Base-by-base conservation (phyloP, 1,140 invertebrate genomes). In the Hirudo medicinalis region DNA sequence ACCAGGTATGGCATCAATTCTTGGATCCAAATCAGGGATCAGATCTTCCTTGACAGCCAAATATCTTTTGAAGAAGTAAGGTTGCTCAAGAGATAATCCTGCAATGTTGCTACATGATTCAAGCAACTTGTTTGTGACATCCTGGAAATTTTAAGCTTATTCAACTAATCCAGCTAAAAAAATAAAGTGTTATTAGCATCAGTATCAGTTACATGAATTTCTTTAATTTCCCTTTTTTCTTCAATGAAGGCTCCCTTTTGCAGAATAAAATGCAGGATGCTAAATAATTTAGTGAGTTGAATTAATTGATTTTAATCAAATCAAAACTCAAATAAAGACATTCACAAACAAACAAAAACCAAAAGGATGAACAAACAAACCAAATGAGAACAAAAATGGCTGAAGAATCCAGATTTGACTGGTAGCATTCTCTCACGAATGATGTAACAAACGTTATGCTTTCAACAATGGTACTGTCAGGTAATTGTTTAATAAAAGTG, bases 41-140 rank as follows among this genome's bases (percentile, higher is more conserved):
- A 91, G 89, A 11, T 78, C 78, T 20, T 79, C 78, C 75, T 89
- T 87, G 0, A 95, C 92, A 73, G 91, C 90, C 69, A 92, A 84
- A 80, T 92, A 94, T 75, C 91, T 85, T 75, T 91, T 84, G 49
- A 95, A 78, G 92, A 92, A 95, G 0, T 91, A 93, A 1, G 91
- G 92, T 78, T 92, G 90, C 78, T 93, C 91, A 69, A 95, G 82
- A 77, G 90, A 90, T 15, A 91, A 90, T 36, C 90, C 91, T 29
- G 91, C 91, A 71, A 94, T 90, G 80, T 87, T 86, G n/a, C 88
- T 89, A 67, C 90, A 87, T 0, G 88, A 88, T 79, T 94, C 92
- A 25, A 93, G 86, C 63, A 94, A 79, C 80, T 90, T 90, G 71
- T 82, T 79, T 15, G 79, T 76, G 19, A 82, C 79, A 36, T 83